These are phyloP conservation scores for Hoplodrina blanda DNA, from an alignment of 2,888 invertebrate species.

Conservation along the genomic window DNA sequence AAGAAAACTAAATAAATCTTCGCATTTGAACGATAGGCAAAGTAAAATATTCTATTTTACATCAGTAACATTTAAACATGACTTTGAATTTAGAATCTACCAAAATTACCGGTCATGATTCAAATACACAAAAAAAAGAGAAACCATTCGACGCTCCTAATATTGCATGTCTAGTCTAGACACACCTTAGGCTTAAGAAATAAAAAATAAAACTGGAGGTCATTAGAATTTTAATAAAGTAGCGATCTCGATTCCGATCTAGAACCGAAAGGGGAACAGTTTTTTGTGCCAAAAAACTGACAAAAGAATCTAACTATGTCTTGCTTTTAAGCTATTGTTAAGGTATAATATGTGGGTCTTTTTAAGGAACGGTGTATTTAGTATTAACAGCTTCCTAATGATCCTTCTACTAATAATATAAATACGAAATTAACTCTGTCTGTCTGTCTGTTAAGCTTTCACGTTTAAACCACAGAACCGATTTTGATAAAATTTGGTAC, in stretches of 20 bases:
- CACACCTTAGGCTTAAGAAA: constrained; percentile 16
- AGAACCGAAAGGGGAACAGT: constrained; percentile 25
- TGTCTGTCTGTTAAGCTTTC: no score
- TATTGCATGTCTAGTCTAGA: not conserved
- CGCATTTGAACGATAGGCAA: no score
- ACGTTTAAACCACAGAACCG: no score
- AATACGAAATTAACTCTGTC: no score
- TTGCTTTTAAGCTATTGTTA: constrained; percentile 6
- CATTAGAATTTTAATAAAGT: constrained; percentile 53
- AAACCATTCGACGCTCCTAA: not conserved
- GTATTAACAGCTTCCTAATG: not conserved
- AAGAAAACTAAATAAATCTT: no score
- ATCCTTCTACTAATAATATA: no score
- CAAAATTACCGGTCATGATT: not conserved
- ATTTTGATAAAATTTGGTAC: no score
- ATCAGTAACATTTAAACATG: not conserved
- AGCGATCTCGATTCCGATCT: constrained; percentile 40
- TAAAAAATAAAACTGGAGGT: constrained; percentile 33
- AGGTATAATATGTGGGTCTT: not conserved
- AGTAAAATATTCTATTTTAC: not conserved
- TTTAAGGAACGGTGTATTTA: not conserved
- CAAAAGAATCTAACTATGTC: constrained; percentile 29
- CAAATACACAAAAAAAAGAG: not conserved
- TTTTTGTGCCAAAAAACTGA: constrained; percentile 45
- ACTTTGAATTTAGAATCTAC: not conserved